phyloP scores from a whole-genome alignment of 2,113 vertebrate genomes.

The Solea solea region DNA sequence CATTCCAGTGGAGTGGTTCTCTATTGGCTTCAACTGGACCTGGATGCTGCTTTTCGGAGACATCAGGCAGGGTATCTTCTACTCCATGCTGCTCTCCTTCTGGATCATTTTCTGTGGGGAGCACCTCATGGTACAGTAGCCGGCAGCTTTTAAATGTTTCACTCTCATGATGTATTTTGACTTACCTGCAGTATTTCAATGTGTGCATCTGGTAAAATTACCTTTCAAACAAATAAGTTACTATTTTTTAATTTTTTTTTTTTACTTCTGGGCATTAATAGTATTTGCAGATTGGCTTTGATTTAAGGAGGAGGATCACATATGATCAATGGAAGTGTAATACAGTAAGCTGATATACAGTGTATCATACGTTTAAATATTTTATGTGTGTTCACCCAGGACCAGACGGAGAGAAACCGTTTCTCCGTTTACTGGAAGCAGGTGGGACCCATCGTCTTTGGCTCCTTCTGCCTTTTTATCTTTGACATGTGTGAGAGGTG shows the following conservation, averaged over 20 bases:
- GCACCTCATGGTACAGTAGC: slow-evolving; percentile 92
- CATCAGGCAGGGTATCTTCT: slow-evolving; percentile 97
- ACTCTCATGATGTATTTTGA: background rate
- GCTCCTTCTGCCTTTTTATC: slow-evolving; percentile 96
- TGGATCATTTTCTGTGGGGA: slow-evolving; percentile 99
- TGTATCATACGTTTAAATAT: background rate
- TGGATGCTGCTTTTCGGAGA: slow-evolving; percentile 99
- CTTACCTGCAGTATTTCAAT: slow-evolving; percentile 4
- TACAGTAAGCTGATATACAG: background rate
- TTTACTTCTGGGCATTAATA: background rate
- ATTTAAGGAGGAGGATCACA: too few relatives aligned
- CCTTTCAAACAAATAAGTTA: background rate
- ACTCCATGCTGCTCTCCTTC: slow-evolving; percentile 97
- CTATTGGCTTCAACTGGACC: slow-evolving; percentile 96
- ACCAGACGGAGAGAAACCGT: slow-evolving; percentile 92
- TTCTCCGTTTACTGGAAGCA: slow-evolving; percentile 98
- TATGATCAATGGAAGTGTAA: too few relatives aligned
- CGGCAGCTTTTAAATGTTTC: background rate
- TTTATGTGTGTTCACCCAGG: slow-evolving; percentile 77
- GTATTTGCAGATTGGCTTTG: background rate
- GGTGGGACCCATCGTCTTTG: slow-evolving; percentile 94
- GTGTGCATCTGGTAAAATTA: background rate
- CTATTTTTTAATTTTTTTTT: background rate
- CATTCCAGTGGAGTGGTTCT: slow-evolving; percentile 98
- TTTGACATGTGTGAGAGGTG: slow-evolving; percentile 99